phyloP scores from a whole-genome alignment of 2,888 invertebrate genomes.

The Temnothorax unifasciatus region DNA sequence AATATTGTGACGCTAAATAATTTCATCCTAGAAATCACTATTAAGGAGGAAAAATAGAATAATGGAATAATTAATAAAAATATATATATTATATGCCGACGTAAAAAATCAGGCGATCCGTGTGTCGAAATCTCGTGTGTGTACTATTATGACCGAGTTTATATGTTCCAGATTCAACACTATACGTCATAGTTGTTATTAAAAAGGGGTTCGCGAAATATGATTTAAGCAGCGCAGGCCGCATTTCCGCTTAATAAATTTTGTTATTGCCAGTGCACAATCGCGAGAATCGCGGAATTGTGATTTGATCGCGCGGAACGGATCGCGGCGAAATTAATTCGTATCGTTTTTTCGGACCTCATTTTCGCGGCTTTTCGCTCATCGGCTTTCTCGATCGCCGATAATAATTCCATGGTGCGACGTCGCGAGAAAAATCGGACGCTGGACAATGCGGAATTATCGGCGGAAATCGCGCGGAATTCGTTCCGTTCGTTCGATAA shows the following conservation, averaged over 20 bases:
- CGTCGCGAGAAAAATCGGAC: conserved; percentile 8
- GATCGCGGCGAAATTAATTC: conserved; percentile 22
- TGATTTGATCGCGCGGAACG: conserved; percentile 68
- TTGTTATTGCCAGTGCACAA: conserved; percentile 39
- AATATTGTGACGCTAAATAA: background rate
- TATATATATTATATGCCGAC: too few species aligned
- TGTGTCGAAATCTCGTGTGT: background rate
- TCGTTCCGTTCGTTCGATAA: conserved; percentile 1
- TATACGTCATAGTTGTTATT: background rate
- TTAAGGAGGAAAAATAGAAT: background rate
- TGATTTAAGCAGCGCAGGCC: background rate
- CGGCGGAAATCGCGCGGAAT: conserved; percentile 17
- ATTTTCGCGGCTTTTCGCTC: conserved; percentile 13
- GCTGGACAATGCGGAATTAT: conserved; percentile 12
- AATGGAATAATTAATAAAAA: background rate
- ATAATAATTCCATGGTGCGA: background rate
- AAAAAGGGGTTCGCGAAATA: background rate
- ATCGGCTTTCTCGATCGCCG: background rate
- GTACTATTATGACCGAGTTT: background rate
- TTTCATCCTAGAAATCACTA: background rate
- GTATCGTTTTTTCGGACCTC: conserved; percentile 9
- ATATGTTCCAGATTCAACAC: conserved; percentile 17
- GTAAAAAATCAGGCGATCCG: background rate
- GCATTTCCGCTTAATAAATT: conserved; percentile 45
- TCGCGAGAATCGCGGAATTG: conserved; percentile 71